Percentiles rank a stretch among this genome's conserved stretches.
phyloP scores from a whole-genome alignment of 2,113 vertebrate species.

The Rostratula benghalensis region DNA sequence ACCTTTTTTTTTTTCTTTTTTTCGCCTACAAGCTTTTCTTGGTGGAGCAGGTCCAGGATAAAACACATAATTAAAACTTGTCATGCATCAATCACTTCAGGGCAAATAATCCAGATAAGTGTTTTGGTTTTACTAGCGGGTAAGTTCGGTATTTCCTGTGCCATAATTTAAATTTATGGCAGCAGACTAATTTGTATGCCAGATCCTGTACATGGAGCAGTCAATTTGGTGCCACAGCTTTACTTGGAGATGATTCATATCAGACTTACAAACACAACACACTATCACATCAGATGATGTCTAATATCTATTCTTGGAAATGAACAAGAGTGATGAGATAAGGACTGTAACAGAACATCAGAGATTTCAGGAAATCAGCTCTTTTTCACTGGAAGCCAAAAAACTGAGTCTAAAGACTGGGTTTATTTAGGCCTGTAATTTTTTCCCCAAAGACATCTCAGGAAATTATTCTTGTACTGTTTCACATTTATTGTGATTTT shows the following conservation, averaged over 20 bases:
- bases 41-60: neutral
- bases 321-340: constrained; percentile 34
- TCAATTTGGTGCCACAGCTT: constrained; percentile 28
- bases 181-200: neutral
- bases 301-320: constrained; percentile 51
- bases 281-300: constrained; percentile 43
- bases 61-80: neutral
- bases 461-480: neutral
- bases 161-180: constrained; percentile 8
- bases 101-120: neutral
- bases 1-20: neutral
- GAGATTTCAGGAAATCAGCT: constrained; percentile 32
- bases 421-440: neutral
- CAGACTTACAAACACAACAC: constrained; percentile 5
- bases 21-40: neutral
- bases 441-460: neutral
- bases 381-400: constrained; percentile 27
- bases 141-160: constrained; percentile 39
- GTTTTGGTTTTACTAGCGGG: neutral
- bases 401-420: neutral
- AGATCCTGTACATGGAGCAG: neutral
- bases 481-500: neutral
- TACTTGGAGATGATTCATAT: constrained; percentile 44
- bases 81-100: neutral
- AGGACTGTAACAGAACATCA: neutral